Evolutionary conservation across 2,113 vertebrate species (phyloP).

Genomic region (Hydrolagus affinis): DNA sequence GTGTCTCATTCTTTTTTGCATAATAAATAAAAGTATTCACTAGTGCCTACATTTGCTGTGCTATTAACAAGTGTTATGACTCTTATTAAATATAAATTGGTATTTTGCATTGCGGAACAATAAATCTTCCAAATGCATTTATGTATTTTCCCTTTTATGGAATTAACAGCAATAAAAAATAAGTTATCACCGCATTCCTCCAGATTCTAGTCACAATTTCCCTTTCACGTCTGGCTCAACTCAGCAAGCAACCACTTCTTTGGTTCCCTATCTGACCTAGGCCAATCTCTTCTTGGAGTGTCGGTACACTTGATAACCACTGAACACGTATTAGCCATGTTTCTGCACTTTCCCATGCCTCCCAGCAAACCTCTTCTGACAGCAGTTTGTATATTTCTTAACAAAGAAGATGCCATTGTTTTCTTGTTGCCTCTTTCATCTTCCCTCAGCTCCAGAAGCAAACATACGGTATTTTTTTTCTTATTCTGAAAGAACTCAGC

Average conservation of each 20-base stretch:
- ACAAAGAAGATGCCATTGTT: too few relatives aligned
- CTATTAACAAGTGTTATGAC: background rate
- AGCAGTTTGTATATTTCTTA: background rate
- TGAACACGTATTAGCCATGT: background rate
- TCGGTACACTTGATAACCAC: background rate
- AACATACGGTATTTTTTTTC: background rate
- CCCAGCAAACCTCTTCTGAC: background rate
- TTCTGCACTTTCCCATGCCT: background rate
- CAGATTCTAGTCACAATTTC: background rate
- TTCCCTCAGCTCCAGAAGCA: background rate
- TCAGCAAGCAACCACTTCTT: background rate
- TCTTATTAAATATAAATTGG: background rate
- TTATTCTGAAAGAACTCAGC: background rate
- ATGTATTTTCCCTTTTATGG: background rate
- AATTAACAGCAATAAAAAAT: background rate
- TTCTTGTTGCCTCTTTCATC: background rate
- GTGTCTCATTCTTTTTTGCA: constrained; percentile 1
- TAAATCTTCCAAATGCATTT: background rate
- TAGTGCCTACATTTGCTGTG: background rate
- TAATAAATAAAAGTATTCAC: background rate
- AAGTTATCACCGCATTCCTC: too few relatives aligned
- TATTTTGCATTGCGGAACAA: background rate
- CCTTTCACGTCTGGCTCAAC: background rate
- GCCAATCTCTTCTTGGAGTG: background rate
- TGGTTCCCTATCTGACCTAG: background rate